These are phyloP conservation scores for Drosophila aldrichi DNA, from an alignment of 2,888 invertebrate species.

Conservation along the genomic window DNA sequence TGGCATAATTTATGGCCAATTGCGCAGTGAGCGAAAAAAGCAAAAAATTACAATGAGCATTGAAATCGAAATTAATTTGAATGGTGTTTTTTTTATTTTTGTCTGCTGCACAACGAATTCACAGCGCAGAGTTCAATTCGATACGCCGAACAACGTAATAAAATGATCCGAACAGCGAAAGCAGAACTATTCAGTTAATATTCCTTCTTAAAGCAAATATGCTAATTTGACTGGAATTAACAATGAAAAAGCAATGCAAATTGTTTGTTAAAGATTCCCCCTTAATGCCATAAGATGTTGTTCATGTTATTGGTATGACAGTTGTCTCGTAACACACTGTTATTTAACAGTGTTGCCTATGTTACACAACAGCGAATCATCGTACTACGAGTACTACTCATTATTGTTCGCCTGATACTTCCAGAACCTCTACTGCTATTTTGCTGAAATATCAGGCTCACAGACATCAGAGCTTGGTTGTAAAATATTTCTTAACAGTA, in stretches of 20 bases:
- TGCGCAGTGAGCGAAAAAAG: slow-evolving; percentile 12
- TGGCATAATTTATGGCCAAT: slow-evolving; percentile 74
- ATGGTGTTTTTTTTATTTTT: slow-evolving; percentile 3
- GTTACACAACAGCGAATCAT: too few relatives aligned
- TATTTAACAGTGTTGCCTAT: too few relatives aligned
- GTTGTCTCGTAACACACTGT: too few relatives aligned
- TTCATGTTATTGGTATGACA: too few relatives aligned
- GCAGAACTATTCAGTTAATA: background rate
- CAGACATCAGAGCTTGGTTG: too few relatives aligned
- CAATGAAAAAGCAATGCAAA: background rate
- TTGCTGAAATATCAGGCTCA: too few relatives aligned
- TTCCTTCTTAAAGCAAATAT: slow-evolving; percentile 7
- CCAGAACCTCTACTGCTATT: too few relatives aligned
- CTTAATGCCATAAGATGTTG: too few relatives aligned
- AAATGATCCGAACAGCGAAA: background rate
- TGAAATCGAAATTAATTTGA: slow-evolving; percentile 25
- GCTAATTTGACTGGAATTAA: background rate
- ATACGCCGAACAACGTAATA: slow-evolving; percentile 9
- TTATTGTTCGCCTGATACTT: too few relatives aligned
- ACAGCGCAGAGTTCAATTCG: slow-evolving; percentile 21
- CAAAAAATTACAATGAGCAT: slow-evolving; percentile 36
- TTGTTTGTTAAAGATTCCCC: background rate
- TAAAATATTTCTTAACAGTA: too few relatives aligned
- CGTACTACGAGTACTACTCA: too few relatives aligned
- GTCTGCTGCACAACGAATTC: slow-evolving; percentile 13